Conservation (phyloP, 92 coral and sea anemone species). For the Epizoanthus fatuus region DNA sequence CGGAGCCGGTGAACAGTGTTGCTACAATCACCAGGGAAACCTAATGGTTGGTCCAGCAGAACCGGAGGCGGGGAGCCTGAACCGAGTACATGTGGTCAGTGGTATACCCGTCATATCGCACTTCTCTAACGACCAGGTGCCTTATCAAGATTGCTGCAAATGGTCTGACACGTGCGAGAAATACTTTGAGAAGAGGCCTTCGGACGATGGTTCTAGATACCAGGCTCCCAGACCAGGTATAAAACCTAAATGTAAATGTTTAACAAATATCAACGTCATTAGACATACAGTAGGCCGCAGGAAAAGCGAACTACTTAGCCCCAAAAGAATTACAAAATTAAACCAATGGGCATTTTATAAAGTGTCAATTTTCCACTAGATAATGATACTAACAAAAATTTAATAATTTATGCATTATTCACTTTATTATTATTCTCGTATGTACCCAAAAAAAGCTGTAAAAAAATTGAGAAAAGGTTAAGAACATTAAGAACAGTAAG, state of each 20-base stretch:
- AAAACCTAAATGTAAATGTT: not conserved
- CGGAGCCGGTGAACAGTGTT: slow-evolving; percentile 91
- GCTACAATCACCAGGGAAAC: slow-evolving; percentile 82
- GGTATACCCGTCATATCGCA: slow-evolving; percentile 83
- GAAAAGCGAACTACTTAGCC: no score
- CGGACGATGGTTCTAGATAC: slow-evolving; percentile 61
- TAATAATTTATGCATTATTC: no score
- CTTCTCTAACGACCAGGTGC: slow-evolving; percentile 77
- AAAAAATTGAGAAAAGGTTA: no score
- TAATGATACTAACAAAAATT: no score
- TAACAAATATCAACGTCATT: no score
- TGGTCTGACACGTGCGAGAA: slow-evolving; percentile 16
- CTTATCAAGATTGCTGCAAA: slow-evolving; percentile 47
- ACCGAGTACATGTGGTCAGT: slow-evolving; percentile 80
- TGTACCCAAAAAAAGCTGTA: no score
- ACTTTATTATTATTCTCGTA: no score
- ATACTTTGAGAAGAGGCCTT: slow-evolving; percentile 53
- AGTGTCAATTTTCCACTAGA: no score
- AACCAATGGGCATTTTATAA: no score
- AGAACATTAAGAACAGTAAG: no score
- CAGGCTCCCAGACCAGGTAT: slow-evolving; percentile 66
- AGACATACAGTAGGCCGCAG: no score
- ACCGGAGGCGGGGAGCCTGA: slow-evolving; percentile 76
- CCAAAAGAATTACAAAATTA: not conserved
- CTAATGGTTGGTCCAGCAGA: slow-evolving; percentile 75